Evolutionary conservation across 2,888 invertebrate species (phyloP), one percentile per base, ranked within the genome.

Genomic region (Chloroclystis v-ata): DNA sequence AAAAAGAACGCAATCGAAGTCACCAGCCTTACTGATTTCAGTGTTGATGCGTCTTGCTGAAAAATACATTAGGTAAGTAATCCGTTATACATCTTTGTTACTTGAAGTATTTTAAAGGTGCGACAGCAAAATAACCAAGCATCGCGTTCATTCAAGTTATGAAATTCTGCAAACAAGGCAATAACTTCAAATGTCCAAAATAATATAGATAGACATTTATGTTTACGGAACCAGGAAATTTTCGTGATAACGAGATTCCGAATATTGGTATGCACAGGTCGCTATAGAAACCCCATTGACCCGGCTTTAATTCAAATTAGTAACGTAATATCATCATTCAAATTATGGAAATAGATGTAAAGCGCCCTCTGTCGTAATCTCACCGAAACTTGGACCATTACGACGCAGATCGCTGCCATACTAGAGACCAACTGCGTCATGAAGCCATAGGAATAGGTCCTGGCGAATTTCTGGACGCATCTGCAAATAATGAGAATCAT

Each of bases 311-410:
- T 25, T 37, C 12, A 40, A 29, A 28, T 33, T 39, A 26, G n/a
- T 25, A 28, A 10, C 14, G 39, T 45, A 50, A 49, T 54, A 55
- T 14, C 32, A 45, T 28, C 32, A 54, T 51, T 53, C 47, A 59
- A 59, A 59, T 37, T 56, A 57, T 55, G 51, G 25, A 49, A 52
- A 56, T 55, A 30, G 42, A 54, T 49, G 54, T 54, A 51, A 57
- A 10, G 20, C 12, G 28, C 30, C 33, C 20, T 26, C 30, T 38
- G 49, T 58, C 28, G 20, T 26, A 37, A 43, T 55, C 78, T 78
- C 70, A 87, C 87, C 78, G 87, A 84, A 75, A 87, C 76, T 79
- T 87, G 87, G 30, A 87, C 85, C 87, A 87, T 87, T 65, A 86
- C 80, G 35, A 81, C 83, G 69, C 87, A 86, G 69, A 87, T 86